Conservation (phyloP, 2,888 invertebrate genomes). For the Crepidodera aurea region DNA sequence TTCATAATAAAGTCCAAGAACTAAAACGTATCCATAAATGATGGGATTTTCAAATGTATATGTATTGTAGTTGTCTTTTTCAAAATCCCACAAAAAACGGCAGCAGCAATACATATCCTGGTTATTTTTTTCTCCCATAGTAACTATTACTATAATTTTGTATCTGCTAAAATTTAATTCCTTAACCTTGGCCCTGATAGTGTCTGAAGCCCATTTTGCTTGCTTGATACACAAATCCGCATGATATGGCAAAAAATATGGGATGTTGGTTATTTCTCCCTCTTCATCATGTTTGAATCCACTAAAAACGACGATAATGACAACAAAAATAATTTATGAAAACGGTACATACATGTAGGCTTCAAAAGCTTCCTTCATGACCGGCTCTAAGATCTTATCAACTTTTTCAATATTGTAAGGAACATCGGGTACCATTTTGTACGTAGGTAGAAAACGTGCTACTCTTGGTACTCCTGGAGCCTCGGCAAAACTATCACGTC, state of each 20-base stretch:
- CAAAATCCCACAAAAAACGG: conserved; percentile 75
- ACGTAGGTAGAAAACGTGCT: conserved; percentile 69
- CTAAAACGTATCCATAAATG: conserved; percentile 70
- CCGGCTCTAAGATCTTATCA: conserved; percentile 66
- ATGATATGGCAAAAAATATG: conserved; percentile 61
- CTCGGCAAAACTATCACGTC: conserved; percentile 10
- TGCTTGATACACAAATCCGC: conserved; percentile 66
- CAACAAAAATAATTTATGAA: not conserved
- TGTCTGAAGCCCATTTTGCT: conserved; percentile 66
- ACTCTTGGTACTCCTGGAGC: conserved; percentile 45
- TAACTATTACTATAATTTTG: conserved; percentile 70
- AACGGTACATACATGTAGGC: conserved; percentile 62
- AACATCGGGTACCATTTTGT: conserved; percentile 70
- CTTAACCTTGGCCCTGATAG: conserved; percentile 70
- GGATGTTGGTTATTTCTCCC: not conserved
- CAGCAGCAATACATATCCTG: conserved; percentile 71
- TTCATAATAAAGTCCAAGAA: conserved; percentile 76
- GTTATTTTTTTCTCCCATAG: conserved; percentile 73
- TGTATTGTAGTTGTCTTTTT: conserved; percentile 69
- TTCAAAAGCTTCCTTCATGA: conserved; percentile 68
- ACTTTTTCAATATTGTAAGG: conserved; percentile 70
- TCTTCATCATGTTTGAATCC: not conserved
- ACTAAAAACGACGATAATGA: not conserved
- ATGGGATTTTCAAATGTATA: conserved; percentile 70
- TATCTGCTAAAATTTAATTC: conserved; percentile 77